A percentile compares a stretch with the other conserved stretches of the same genome.
phyloP scores from a whole-genome alignment of 2,113 vertebrate genomes.

The Larimichthys polyactis region DNA sequence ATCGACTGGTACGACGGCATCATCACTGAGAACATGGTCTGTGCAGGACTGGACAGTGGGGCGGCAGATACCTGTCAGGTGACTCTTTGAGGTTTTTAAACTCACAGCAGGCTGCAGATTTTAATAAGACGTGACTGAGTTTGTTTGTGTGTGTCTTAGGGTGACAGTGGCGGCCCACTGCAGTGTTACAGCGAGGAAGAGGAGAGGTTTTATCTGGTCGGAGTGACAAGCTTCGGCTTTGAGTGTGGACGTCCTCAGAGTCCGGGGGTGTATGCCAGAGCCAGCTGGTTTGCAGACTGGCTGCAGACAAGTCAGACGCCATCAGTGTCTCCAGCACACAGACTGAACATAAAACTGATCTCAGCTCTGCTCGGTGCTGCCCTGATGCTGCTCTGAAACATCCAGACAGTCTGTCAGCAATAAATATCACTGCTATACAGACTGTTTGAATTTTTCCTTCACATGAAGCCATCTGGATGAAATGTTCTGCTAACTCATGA shows the following conservation, averaged over 20 bases:
- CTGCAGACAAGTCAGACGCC: slow-evolving; percentile 38
- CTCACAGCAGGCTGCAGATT: not conserved
- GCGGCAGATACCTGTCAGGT: slow-evolving; percentile 74
- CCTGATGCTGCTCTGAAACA: slow-evolving; percentile 41
- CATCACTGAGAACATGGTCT: slow-evolving; percentile 76
- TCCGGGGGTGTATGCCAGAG: slow-evolving; percentile 82
- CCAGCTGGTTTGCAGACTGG: slow-evolving; percentile 72
- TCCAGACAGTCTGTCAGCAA: not conserved
- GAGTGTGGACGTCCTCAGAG: slow-evolving; percentile 79
- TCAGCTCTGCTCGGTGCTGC: slow-evolving; percentile 36
- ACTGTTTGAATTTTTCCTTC: not conserved
- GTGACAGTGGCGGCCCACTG: slow-evolving; percentile 87
- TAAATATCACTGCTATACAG: not conserved
- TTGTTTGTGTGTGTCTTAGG: slow-evolving; percentile 64
- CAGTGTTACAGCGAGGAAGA: slow-evolving; percentile 81
- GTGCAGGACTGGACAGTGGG: slow-evolving; percentile 72
- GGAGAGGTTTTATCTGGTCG: slow-evolving; percentile 79
- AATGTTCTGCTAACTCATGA: not conserved
- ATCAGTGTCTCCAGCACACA: slow-evolving; percentile 21
- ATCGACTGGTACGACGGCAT: slow-evolving; percentile 59
- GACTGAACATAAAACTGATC: slow-evolving; percentile 5
- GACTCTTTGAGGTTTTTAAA: not conserved
- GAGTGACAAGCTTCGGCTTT: slow-evolving; percentile 84
- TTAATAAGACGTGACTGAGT: not conserved
- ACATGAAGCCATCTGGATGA: not conserved